A percentile compares a stretch with the other conserved stretches of the same genome.
These are phyloP conservation scores for Serripes groenlandicus DNA, from an alignment of 2,888 invertebrate species.

Conservation along the genomic window DNA sequence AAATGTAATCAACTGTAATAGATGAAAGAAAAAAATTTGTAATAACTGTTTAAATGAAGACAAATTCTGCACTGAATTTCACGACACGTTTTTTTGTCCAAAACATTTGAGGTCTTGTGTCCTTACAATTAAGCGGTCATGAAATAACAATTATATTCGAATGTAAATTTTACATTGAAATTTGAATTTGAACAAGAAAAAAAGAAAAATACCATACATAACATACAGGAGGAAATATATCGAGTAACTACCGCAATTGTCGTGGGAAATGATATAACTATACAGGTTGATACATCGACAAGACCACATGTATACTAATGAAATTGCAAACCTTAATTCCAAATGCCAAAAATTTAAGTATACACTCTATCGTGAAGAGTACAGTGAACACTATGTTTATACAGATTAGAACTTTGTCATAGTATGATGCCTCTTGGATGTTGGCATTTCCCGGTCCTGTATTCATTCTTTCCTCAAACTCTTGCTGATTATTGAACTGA, in stretches of 20 bases:
- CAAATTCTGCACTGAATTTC: too few species aligned
- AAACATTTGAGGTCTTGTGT: too few species aligned
- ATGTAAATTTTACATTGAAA: neutral
- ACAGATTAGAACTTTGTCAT: slow-evolving; percentile 68
- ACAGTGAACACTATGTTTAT: slow-evolving; percentile 99
- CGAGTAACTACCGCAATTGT: slow-evolving; percentile 15
- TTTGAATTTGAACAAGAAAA: neutral
- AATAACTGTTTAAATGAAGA: too few species aligned
- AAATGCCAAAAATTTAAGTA: slow-evolving; percentile 99
- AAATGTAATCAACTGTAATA: too few species aligned
- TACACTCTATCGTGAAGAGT: slow-evolving; percentile 99
- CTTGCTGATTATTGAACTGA: slow-evolving; percentile 69
- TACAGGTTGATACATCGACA: slow-evolving; percentile 22
- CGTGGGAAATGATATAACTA: slow-evolving; percentile 6
- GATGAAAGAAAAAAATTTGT: too few species aligned
- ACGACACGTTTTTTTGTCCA: too few species aligned
- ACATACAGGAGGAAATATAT: slow-evolving; percentile 15
- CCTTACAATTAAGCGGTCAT: too few species aligned
- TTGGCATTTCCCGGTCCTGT: slow-evolving; percentile 27
- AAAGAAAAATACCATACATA: neutral
- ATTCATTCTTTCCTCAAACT: slow-evolving; percentile 60
- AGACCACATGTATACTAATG: slow-evolving; percentile 20
- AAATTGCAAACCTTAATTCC: slow-evolving; percentile 95
- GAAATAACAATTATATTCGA: too few species aligned
- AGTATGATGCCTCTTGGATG: slow-evolving; percentile 44